Evolutionary conservation across 2,797 vertebrate genomes (phyloP).

Genomic region (Neosalanx taihuensis): DNA sequence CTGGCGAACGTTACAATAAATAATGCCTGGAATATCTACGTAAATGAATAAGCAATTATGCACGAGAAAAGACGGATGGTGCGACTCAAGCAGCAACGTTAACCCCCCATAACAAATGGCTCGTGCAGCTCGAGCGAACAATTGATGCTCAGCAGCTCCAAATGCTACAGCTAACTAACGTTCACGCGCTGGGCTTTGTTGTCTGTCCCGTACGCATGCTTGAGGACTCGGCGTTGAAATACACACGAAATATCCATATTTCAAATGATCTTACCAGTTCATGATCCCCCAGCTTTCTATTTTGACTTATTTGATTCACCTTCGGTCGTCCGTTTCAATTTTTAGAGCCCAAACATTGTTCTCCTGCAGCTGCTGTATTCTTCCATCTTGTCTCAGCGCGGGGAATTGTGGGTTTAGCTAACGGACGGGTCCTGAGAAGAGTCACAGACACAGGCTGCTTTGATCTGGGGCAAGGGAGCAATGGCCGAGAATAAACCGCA

Average conservation of each 20-base stretch:
- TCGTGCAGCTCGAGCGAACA: constrained; percentile 70
- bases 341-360: constrained; percentile 80
- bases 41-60: not conserved
- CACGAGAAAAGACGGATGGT: constrained; percentile 34
- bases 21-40: not conserved
- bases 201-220: constrained; percentile 50
- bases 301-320: constrained; percentile 47
- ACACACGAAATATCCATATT: not conserved
- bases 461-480: constrained; percentile 43
- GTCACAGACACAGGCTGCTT: constrained; percentile 35
- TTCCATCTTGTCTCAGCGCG: constrained; percentile 80
- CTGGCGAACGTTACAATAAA: not conserved
- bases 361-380: constrained; percentile 76
- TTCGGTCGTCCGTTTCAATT: constrained; percentile 54
- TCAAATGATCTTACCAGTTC: constrained; percentile 65
- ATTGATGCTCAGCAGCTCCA: constrained; percentile 69
- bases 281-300: constrained; percentile 64
- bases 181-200: constrained; percentile 67
- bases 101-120: constrained; percentile 68
- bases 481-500: constrained; percentile 39
- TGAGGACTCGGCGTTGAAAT: not conserved
- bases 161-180: constrained; percentile 34
- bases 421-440: constrained; percentile 63
- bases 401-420: constrained; percentile 73
- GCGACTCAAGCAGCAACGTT: constrained; percentile 38